A percentile compares a stretch with the other conserved stretches of the same genome.
Conservation (phyloP, 2,113 vertebrate species). For the Megaceryle maxima region DNA sequence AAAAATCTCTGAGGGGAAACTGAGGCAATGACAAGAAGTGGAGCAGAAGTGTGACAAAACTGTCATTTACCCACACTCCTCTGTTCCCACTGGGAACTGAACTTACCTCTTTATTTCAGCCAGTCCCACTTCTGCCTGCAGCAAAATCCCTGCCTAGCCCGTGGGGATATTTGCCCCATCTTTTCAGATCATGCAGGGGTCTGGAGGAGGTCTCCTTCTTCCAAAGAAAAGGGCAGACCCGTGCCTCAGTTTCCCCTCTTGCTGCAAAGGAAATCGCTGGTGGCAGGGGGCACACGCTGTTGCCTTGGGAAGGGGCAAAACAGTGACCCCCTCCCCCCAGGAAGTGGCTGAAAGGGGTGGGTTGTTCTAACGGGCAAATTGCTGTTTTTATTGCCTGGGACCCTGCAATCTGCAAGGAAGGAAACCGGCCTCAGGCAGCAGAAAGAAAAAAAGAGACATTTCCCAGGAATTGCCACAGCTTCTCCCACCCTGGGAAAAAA, state of each 20-base stretch:
- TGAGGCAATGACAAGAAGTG: background rate
- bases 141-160: background rate
- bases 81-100: background rate
- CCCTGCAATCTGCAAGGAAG: background rate
- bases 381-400: background rate
- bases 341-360: background rate
- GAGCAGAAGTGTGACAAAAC: background rate
- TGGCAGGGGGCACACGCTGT: fast-evolving
- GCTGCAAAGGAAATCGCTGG: background rate
- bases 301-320: background rate
- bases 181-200: fast-evolving
- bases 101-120: background rate
- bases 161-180: background rate
- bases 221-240: background rate
- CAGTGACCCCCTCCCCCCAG: fast-evolving
- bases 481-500: background rate
- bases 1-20: background rate
- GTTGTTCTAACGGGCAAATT: background rate
- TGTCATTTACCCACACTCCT: background rate
- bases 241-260: background rate
- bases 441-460: background rate
- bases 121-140: background rate
- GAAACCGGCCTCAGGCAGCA: background rate
- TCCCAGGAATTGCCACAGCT: background rate
- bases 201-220: background rate